Percentiles rank a stretch among this genome's conserved stretches.
phyloP scores from a whole-genome alignment of 2,888 invertebrate species.

The Chaetogeoica ovagalla region DNA sequence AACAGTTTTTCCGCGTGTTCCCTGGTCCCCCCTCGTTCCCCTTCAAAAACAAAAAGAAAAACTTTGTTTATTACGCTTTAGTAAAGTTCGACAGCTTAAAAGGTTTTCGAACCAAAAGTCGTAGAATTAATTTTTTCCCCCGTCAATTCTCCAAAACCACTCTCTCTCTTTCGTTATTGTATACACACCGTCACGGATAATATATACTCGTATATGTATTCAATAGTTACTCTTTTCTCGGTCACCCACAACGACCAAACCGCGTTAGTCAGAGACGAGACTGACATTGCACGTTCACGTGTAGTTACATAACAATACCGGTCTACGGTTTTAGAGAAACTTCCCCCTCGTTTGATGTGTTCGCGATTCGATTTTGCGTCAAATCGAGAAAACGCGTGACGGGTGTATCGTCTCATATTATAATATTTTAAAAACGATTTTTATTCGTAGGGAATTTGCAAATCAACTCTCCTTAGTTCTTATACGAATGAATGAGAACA shows the following conservation, averaged over 20 bases:
- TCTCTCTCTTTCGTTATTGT: not conserved
- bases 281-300: not conserved
- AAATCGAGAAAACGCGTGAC: too few relatives aligned
- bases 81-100: slow-evolving; percentile 46
- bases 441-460: too few relatives aligned
- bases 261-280: slow-evolving; percentile 13
- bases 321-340: too few relatives aligned
- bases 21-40: not conserved
- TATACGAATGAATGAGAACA: too few relatives aligned
- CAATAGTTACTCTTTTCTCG: slow-evolving; percentile 21
- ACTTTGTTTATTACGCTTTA: slow-evolving; percentile 30
- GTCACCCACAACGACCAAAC: not conserved
- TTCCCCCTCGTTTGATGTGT: too few relatives aligned
- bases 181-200: slow-evolving; percentile 3
- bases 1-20: too few relatives aligned
- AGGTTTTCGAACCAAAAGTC: slow-evolving; percentile 33
- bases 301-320: not conserved
- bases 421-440: too few relatives aligned
- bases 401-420: too few relatives aligned
- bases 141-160: slow-evolving; percentile 14
- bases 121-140: not conserved
- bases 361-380: too few relatives aligned
- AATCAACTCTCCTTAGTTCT: not conserved
- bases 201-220: too few relatives aligned
- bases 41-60: not conserved